A percentile compares a stretch with the other conserved stretches of the same genome.
Evolutionary conservation across 1,140 invertebrate genomes (phyloP).

Genomic region (Aradophagus sp.): DNA sequence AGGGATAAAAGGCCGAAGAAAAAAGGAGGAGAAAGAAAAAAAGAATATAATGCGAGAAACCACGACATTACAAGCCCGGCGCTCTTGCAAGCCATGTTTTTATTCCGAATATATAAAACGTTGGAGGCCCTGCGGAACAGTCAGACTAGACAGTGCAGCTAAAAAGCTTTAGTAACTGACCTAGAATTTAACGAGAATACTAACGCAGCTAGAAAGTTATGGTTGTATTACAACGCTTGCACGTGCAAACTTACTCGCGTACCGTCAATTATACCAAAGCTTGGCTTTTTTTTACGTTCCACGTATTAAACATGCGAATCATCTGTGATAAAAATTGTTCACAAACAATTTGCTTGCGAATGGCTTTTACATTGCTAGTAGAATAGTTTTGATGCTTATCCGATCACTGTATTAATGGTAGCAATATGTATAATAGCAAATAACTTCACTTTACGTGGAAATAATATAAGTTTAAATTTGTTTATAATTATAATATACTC

Average conservation of each 20-base stretch:
- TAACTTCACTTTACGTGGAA: too few relatives aligned
- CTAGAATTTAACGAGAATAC: constrained; percentile 55
- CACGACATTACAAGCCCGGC: constrained; percentile 38
- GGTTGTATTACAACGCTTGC: constrained; percentile 46
- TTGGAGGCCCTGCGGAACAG: constrained; percentile 40
- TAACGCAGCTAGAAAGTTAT: constrained; percentile 39
- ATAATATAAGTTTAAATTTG: too few relatives aligned
- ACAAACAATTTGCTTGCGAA: not conserved
- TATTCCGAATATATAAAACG: constrained; percentile 49
- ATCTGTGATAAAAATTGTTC: constrained; percentile 23
- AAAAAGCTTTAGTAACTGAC: constrained; percentile 56
- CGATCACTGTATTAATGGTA: too few relatives aligned
- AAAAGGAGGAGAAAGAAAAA: constrained; percentile 11
- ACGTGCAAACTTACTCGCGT: constrained; percentile 46
- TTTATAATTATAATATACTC: too few relatives aligned
- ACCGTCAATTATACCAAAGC: constrained; percentile 49
- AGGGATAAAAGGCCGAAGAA: constrained; percentile 8
- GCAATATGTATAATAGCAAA: too few relatives aligned
- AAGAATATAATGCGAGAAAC: constrained; percentile 34
- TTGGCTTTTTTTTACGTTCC: constrained; percentile 34
- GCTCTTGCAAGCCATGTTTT: constrained; percentile 49
- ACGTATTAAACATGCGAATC: constrained; percentile 24
- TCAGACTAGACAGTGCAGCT: constrained; percentile 35
- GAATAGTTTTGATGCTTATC: too few relatives aligned
- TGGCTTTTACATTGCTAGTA: not conserved